These are phyloP conservation scores for Synergus japonicus DNA, from an alignment of 2,888 invertebrate genomes.

Conservation along the genomic window DNA sequence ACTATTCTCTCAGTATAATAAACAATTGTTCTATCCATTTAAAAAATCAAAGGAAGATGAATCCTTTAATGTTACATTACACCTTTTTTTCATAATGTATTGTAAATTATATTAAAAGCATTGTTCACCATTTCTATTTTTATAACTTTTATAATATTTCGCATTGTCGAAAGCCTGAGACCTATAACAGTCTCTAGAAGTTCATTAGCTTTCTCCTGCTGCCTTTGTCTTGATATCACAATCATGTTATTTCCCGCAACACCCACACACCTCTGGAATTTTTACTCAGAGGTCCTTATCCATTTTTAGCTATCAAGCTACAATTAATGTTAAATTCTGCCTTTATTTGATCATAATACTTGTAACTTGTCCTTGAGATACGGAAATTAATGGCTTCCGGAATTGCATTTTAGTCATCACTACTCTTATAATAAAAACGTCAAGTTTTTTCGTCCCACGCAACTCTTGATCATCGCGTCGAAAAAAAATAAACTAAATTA, in stretches of 20 bases:
- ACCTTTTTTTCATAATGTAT: too few species aligned
- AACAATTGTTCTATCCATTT: neutral
- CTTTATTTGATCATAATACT: neutral
- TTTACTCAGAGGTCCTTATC: neutral
- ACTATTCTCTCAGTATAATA: too few species aligned
- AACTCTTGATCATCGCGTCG: neutral
- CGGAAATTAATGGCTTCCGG: neutral
- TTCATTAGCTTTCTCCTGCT: neutral
- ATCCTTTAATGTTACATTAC: neutral
- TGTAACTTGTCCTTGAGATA: neutral
- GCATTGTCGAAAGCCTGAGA: neutral
- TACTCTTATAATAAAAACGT: neutral
- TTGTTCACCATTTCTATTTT: neutral
- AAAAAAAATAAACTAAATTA: neutral
- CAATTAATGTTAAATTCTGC: neutral
- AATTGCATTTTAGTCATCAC: neutral
- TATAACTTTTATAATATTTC: neutral
- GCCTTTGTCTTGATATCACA: slow-evolving; percentile 7
- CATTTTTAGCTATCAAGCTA: neutral
- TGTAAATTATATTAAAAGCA: neutral
- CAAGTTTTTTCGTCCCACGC: slow-evolving; percentile 8
- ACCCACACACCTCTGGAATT: neutral
- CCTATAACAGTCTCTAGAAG: neutral
- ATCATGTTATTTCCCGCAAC: neutral
- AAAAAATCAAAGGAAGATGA: neutral